Evolutionary conservation across 23 tunicate genomes (phyloP).

Genomic region (Phallusia fumigata): DNA sequence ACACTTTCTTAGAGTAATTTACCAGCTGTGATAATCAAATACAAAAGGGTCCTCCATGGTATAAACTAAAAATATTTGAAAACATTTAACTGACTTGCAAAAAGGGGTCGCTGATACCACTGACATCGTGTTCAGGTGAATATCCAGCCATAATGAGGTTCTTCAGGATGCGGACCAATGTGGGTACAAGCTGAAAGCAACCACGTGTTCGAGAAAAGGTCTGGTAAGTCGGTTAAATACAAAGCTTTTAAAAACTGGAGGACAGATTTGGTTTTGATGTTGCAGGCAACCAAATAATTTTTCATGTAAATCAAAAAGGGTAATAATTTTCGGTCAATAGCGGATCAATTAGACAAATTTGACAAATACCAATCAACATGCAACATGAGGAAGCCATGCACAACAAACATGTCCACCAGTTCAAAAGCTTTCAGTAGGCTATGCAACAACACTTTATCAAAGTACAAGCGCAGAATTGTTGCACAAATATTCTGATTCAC

Average conservation of each 20-base stretch:
- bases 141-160: constrained; percentile 98
- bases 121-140: constrained; percentile 99
- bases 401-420: constrained; percentile 5
- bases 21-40: too few relatives aligned
- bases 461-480: too few relatives aligned
- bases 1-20: too few relatives aligned
- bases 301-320: too few relatives aligned
- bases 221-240: background rate
- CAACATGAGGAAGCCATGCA: background rate
- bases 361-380: background rate
- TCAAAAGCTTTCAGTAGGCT: background rate
- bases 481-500: too few relatives aligned
- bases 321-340: background rate
- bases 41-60: too few relatives aligned
- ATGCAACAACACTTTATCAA: too few relatives aligned
- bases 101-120: constrained; percentile 97
- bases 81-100: constrained; percentile 52
- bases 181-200: constrained; percentile 80
- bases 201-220: constrained; percentile 40
- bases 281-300: too few relatives aligned
- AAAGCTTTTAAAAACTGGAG: background rate
- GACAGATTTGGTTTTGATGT: too few relatives aligned
- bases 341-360: background rate
- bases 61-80: background rate
- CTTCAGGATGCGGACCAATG: constrained; percentile 92